Percentiles rank a stretch among this genome's conserved stretches.
Evolutionary conservation across 37 sponge, comb jelly and placozoan genomes (phyloP).

Genomic region (Chondrosia reniformis): DNA sequence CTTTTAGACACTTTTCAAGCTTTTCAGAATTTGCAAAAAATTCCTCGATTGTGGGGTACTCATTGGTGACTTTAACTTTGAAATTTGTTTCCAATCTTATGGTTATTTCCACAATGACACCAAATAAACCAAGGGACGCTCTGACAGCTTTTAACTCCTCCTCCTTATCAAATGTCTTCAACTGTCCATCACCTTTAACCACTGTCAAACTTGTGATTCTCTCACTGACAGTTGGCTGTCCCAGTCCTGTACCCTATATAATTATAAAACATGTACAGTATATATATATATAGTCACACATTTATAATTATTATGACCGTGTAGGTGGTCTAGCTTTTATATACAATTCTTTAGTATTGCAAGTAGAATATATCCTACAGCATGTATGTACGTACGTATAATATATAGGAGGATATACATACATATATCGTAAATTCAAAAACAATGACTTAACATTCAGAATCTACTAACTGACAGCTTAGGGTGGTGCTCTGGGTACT

Average conservation of each 20-base stretch:
- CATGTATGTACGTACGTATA: too few relatives aligned
- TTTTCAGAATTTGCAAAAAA: background rate
- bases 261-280: too few relatives aligned
- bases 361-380: too few relatives aligned
- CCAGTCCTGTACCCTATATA: conserved; percentile 26
- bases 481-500: too few relatives aligned
- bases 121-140: conserved; percentile 22
- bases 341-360: too few relatives aligned
- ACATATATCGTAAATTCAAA: too few relatives aligned
- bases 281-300: too few relatives aligned
- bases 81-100: background rate
- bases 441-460: too few relatives aligned
- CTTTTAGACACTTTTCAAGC: background rate
- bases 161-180: background rate
- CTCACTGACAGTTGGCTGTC: conserved; percentile 8
- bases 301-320: too few relatives aligned
- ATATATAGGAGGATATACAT: too few relatives aligned
- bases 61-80: background rate
- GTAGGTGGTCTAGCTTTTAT: too few relatives aligned
- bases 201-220: conserved; percentile 14
- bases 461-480: too few relatives aligned
- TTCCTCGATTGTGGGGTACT: background rate
- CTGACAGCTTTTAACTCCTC: conserved; percentile 16
- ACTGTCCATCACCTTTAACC: conserved; percentile 2
- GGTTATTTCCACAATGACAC: conserved; percentile 21